Evolutionary conservation across 2,797 vertebrate species (phyloP), one percentile per base, ranked within the genome.

Genomic region (Buphagus erythrorhynchus): DNA sequence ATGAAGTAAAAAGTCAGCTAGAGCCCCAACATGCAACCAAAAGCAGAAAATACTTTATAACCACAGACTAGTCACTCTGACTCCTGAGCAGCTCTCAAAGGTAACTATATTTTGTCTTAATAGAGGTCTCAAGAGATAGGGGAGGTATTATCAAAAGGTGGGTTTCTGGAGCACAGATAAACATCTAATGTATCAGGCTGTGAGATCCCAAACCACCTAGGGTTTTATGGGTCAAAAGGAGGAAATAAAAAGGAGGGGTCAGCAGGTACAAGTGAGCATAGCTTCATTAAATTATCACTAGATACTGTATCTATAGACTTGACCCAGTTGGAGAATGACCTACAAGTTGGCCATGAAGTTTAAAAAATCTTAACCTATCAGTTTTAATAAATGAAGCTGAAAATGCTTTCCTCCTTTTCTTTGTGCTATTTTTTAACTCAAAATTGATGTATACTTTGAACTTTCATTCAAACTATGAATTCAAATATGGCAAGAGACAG

Each of bases 341-440:
- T 66, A 33, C 29, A 73, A 73, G 15, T 5, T 26, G 26, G 5
- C 31, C 58, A 58, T 1, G 0, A 92, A 74, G 29, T 71, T 85
- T 24, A 46, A n/a, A 59, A 59, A 42, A 15, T 22, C 5, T 57
- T 52, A 26, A 11, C 26, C 6, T 3, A 11, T 16, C 2, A 0
- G 3, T 16, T 81, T 86, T 42, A 76, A 69, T 40, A 38, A 72
- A 69, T 20, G 22, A 61, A 66, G 6, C 5, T 65, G 20, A 62
- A 89, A 89, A 69, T 26, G 18, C 9, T 93, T 80, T 61, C 9
- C 22, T 63, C 21, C 31, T 57, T 86, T 74, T 75, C n/a, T 69
- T 68, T 67, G 1, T 16, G 5, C 5, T 17, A 13, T 26, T 73
- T 71, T 86, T 92, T 4, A 71, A 40, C 18, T 92, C 49, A 59